A percentile compares a stretch with the other conserved stretches of the same genome.
Evolutionary conservation across 2,888 invertebrate genomes (phyloP).

Genomic region (Heliconius hortense): DNA sequence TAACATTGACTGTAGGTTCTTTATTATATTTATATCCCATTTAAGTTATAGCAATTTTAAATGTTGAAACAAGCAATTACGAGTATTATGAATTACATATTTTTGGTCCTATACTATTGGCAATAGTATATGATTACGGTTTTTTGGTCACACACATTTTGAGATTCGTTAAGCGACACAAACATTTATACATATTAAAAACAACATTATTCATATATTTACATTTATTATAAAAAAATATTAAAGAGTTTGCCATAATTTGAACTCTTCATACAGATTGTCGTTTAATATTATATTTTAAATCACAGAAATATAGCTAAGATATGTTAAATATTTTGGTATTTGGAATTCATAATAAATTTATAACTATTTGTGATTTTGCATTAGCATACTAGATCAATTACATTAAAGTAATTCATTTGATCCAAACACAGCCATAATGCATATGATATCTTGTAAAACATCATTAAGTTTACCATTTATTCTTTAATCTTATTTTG

Average conservation of each 20-base stretch:
- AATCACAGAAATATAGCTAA: background rate
- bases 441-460: conserved; percentile 11
- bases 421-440: conserved; percentile 30
- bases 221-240: background rate
- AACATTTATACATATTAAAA: background rate
- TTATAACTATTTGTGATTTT: conserved; percentile 10
- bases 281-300: background rate
- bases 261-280: background rate
- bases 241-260: background rate
- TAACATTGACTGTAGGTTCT: too few relatives aligned
- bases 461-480: conserved; percentile 56
- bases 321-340: conserved; percentile 15
- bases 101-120: too few relatives aligned
- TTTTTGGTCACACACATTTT: background rate
- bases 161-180: background rate
- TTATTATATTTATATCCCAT: too few relatives aligned
- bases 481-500: conserved; percentile 83
- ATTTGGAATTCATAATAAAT: background rate
- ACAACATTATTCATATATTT: background rate
- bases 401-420: background rate
- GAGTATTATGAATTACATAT: background rate
- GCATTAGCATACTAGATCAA: conserved; percentile 1
- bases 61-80: background rate
- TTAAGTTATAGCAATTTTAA: background rate
- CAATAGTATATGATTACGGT: background rate